Evolutionary conservation across 2,113 vertebrate species (phyloP).

Genomic region (Caracal caracal): DNA sequence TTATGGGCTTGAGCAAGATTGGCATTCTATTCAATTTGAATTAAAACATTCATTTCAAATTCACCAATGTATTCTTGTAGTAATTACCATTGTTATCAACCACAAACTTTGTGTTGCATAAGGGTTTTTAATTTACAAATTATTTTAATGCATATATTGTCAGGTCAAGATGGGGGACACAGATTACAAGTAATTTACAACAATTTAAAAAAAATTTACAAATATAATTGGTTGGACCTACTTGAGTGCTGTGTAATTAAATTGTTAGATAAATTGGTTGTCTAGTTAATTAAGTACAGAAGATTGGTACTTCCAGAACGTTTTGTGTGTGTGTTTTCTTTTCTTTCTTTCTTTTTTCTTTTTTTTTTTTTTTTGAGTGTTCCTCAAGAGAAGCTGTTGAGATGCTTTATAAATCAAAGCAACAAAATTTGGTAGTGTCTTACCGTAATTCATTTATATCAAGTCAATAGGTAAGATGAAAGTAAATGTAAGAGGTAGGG

Average conservation of each 20-base stretch:
- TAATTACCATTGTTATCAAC: not conserved
- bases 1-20: not conserved
- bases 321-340: not conserved
- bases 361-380: not conserved
- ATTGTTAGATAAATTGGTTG: not conserved
- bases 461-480: not conserved
- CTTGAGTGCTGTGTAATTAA: not conserved
- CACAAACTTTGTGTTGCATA: not conserved
- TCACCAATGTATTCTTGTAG: not conserved
- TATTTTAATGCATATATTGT: not conserved
- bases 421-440: not conserved
- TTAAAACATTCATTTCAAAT: conserved; percentile 40
- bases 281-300: not conserved
- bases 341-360: not conserved
- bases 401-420: not conserved
- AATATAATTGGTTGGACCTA: not conserved
- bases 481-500: not conserved
- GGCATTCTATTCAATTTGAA: not conserved
- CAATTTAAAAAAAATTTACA: not conserved
- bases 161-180: not conserved
- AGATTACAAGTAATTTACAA: not conserved
- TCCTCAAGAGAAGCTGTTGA: not conserved
- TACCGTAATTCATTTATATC: not conserved
- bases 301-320: not conserved
- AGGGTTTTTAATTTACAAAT: not conserved